A percentile compares a stretch with the other conserved stretches of the same genome.
phyloP scores from a whole-genome alignment of 2,113 vertebrate species.

The Halcyon malimbica region DNA sequence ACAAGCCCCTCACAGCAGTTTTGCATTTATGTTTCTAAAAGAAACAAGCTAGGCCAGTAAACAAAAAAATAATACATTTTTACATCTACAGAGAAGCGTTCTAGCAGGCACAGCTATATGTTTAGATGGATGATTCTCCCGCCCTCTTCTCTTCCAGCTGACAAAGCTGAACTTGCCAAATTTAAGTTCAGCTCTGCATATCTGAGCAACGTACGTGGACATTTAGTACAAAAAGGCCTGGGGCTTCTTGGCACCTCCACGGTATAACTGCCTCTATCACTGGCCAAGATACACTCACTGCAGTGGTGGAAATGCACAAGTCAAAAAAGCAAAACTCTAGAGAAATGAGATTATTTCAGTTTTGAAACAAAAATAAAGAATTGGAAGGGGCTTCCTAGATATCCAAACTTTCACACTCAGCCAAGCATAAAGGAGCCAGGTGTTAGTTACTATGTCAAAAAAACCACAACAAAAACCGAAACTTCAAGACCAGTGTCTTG shows the following conservation, averaged over 20 bases:
- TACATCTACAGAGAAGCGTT: background rate
- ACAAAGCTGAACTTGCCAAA: background rate
- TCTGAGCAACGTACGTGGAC: background rate
- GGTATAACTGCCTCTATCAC: background rate
- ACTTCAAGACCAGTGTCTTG: background rate
- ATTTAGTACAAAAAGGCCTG: background rate
- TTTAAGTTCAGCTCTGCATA: background rate
- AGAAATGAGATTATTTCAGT: background rate
- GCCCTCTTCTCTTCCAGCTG: background rate
- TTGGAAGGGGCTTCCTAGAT: background rate
- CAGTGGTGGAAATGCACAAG: background rate
- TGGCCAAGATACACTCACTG: background rate
- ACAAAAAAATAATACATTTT: background rate
- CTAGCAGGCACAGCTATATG: background rate
- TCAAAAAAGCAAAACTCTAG: background rate
- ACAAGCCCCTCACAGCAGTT: background rate
- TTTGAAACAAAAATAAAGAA: background rate
- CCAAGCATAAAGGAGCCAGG: background rate
- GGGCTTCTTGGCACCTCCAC: too few relatives aligned
- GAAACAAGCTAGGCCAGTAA: background rate
- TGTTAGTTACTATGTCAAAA: background rate
- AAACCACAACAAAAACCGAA: background rate
- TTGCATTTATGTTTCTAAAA: background rate
- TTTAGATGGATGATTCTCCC: background rate
- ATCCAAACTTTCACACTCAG: background rate